A percentile compares a stretch with the other conserved stretches of the same genome.
Conservation (phyloP, 2,113 vertebrate genomes). For the Mesembrinibis cayennensis region DNA sequence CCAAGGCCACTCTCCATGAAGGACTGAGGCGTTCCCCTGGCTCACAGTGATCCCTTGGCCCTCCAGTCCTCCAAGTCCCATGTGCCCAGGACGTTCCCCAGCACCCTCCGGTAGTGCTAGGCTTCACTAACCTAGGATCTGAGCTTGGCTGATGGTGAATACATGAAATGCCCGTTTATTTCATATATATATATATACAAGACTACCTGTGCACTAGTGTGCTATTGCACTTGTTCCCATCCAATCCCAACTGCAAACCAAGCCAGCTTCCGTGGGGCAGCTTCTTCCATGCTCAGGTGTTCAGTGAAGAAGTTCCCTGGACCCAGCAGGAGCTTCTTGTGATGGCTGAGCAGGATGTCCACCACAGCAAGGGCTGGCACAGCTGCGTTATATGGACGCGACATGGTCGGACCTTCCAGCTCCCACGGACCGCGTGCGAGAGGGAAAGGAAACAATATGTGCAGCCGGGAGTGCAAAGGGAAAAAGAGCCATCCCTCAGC, state of each 20-base stretch:
- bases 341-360: background rate
- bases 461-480: no score
- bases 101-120: background rate
- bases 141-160: background rate
- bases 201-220: background rate
- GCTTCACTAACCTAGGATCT: background rate
- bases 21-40: background rate
- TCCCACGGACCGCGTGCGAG: fast-evolving
- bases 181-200: background rate
- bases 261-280: background rate
- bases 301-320: background rate
- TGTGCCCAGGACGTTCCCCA: background rate
- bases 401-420: background rate
- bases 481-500: background rate
- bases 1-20: background rate
- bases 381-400: background rate
- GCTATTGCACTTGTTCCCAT: background rate
- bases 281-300: background rate
- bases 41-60: background rate
- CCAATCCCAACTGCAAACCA: background rate
- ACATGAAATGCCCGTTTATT: no score
- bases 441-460: no score
- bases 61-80: no score
- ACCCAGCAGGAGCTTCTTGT: background rate
- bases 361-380: background rate